Percentiles rank a stretch among this genome's conserved stretches.
Evolutionary conservation across 2,113 vertebrate genomes (phyloP).

Genomic region (Apeltes quadracus): DNA sequence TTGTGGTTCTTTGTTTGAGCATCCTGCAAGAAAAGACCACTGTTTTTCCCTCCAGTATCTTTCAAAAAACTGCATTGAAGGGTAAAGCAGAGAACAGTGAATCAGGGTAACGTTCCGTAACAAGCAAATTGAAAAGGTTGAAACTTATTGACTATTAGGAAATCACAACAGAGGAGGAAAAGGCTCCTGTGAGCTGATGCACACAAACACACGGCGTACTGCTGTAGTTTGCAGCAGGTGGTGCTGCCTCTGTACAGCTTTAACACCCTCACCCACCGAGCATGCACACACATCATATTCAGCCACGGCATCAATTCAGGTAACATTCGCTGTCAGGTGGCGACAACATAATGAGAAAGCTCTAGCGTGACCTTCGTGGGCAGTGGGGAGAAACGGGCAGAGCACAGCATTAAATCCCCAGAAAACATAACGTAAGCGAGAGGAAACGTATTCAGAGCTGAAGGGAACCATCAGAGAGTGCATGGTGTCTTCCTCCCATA

Average conservation of each 20-base stretch:
- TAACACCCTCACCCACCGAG: conserved; percentile 1
- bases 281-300: conserved; percentile 3
- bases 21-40: background rate
- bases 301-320: conserved; percentile 37
- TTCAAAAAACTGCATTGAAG: conserved; percentile 28
- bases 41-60: background rate
- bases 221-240: conserved; percentile 5
- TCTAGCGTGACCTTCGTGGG: conserved; percentile 44
- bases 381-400: conserved; percentile 27
- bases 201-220: background rate
- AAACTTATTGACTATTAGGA: conserved; percentile 23
- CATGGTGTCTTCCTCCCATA: background rate
- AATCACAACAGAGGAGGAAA: conserved; percentile 20
- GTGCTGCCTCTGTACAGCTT: background rate
- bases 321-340: conserved; percentile 52
- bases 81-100: conserved; percentile 20
- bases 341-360: conserved; percentile 65
- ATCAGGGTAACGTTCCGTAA: conserved; percentile 22
- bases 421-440: conserved; percentile 46
- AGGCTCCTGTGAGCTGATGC: background rate
- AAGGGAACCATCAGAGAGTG: conserved; percentile 6
- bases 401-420: conserved; percentile 45
- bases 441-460: conserved; percentile 22
- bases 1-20: background rate
- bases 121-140: conserved; percentile 33